These are phyloP conservation scores for Oncorhynchus clarkii DNA, from an alignment of 2,113 vertebrate species.

Conservation along the genomic window DNA sequence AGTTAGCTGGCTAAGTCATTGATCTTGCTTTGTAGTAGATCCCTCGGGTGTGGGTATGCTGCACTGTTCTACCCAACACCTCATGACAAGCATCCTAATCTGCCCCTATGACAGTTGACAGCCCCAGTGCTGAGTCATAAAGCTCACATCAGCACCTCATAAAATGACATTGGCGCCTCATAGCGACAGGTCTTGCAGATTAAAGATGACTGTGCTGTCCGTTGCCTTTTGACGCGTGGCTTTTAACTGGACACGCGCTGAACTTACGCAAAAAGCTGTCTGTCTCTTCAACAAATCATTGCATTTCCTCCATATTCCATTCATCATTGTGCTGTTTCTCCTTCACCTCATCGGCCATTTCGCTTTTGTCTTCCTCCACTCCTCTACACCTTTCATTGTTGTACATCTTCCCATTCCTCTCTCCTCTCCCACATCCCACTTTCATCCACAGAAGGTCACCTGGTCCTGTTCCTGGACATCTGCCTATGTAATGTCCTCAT, in stretches of 20 bases:
- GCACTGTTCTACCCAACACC: not conserved
- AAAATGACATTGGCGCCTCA: not conserved
- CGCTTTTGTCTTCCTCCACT: not conserved
- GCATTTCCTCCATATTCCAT: too few relatives aligned
- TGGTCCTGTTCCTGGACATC: conserved; percentile 62
- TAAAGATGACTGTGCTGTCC: not conserved
- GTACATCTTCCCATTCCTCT: not conserved
- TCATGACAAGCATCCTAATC: not conserved
- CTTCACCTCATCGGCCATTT: not conserved
- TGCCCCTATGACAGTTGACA: not conserved
- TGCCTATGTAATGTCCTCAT: conserved; percentile 37
- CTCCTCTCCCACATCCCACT: not conserved
- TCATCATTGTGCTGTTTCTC: not conserved
- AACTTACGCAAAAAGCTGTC: not conserved
- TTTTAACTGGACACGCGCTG: not conserved
- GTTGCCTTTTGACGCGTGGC: not conserved
- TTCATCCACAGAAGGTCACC: conserved; percentile 55
- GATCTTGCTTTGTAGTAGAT: too few relatives aligned
- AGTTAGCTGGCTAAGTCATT: too few relatives aligned
- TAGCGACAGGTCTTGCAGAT: not conserved
- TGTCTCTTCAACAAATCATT: too few relatives aligned
- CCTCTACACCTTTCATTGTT: not conserved
- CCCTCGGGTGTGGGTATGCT: too few relatives aligned
- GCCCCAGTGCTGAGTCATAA: not conserved
- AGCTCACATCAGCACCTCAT: conserved; percentile 4